A percentile compares a stretch with the other conserved stretches of the same genome.
Conservation (phyloP, 2,797 vertebrate species). For the Poecilia picta region DNA sequence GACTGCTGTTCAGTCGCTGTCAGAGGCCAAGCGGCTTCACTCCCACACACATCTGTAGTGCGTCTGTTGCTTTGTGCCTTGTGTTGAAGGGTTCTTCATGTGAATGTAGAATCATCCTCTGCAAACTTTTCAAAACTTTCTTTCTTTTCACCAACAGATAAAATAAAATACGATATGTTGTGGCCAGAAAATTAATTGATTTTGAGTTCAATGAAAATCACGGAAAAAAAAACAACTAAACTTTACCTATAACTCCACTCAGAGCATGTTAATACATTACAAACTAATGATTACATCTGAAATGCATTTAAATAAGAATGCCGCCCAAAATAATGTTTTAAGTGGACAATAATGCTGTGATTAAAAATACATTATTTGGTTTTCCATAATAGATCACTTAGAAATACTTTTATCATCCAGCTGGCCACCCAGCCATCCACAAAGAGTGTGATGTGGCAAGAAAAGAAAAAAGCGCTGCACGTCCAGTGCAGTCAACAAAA, state of each 20-base stretch:
- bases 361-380: not conserved
- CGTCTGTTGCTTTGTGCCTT: slow-evolving; percentile 5
- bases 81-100: not conserved
- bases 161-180: not conserved
- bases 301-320: not conserved
- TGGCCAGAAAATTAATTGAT: not conserved
- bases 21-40: slow-evolving; percentile 8
- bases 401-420: not conserved
- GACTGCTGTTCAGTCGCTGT: slow-evolving; percentile 5
- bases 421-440: not conserved
- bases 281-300: not conserved
- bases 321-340: not conserved
- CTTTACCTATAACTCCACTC: not conserved
- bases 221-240: rapidly evolving
- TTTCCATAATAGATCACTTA: not conserved
- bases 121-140: not conserved
- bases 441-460: not conserved
- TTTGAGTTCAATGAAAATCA: not conserved
- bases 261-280: not conserved
- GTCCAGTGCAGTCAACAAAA: not conserved
- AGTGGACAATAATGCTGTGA: not conserved
- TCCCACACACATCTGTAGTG: slow-evolving; percentile 13
- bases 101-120: not conserved
- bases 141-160: not conserved
- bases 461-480: not conserved